Base-by-base conservation (phyloP, 2,797 vertebrate species). In the Nannoperca australis region DNA sequence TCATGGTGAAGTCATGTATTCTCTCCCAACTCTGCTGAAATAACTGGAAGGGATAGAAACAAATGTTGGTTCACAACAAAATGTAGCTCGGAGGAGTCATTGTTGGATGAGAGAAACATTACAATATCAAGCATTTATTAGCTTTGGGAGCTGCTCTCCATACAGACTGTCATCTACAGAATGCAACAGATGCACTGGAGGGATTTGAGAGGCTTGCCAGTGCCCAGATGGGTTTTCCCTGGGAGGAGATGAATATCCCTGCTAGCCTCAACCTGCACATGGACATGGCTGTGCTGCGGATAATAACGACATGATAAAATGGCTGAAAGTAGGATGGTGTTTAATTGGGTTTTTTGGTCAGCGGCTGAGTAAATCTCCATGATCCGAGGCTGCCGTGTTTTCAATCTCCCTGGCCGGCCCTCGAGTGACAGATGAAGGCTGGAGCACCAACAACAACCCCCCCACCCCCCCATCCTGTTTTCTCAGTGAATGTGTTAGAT, bases 111-210 rank as follows among this genome's bases (percentile, higher is more conserved):
- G 45, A 32, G 42, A 68, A 32, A 60, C 7, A 1, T 42, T 55
- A 24, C 36, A 62, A 15, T 70, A 70, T 56, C 2, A 45, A 73
- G 50, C 56, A 36, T 78, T 60, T 34, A 64, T 80, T 61, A 64
- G 40, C 56, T 70, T 4, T 62, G 22, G 34, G 55, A 70, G 68
- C 68, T 24, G 34, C 55, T 72, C 47, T 34, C 49, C 11, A n/a
- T 42, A 3, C 60, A 56, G 67, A 62, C 70, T 36, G 38, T 36
- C 47, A 50, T 76, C 58, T 63, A 74, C 36, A 75, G 47, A 72
- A 76, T 32, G 51, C 80, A 88, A 80, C 88, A 90, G 89, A 89
- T 89, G 85, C 73, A 83, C 79, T 75, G 63, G 40, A 32, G 66
- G 84, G 81, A 88, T 89, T 88, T 81, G 36, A 47, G 63, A 32